A percentile compares a stretch with the other conserved stretches of the same genome.
Conservation (phyloP, 2,888 invertebrate species). For the Elmis aenea region DNA sequence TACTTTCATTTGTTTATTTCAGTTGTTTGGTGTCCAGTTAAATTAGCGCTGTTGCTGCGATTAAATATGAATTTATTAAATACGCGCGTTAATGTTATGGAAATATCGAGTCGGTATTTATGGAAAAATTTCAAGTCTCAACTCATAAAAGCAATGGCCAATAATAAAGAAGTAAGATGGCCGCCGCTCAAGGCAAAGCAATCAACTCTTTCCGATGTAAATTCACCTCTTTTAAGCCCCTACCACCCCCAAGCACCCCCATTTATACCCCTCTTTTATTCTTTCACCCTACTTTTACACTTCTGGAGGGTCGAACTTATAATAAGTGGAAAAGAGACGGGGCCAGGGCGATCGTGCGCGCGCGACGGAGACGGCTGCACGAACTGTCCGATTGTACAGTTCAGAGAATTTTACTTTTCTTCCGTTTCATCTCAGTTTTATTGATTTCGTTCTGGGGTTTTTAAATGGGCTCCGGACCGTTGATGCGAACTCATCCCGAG, state of each 20-base stretch:
- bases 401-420: constrained; percentile 36
- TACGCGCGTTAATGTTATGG: too few species aligned
- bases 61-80: too few species aligned
- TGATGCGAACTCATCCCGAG: background rate
- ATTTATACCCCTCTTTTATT: constrained; percentile 46
- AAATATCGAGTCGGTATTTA: too few species aligned
- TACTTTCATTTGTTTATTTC: too few species aligned
- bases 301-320: constrained; percentile 31
- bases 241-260: constrained; percentile 38
- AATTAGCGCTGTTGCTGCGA: too few species aligned
- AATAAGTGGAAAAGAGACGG: constrained; percentile 23
- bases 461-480: constrained; percentile 8
- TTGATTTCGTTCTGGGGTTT: constrained; percentile 19
- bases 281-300: constrained; percentile 48
- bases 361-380: constrained; percentile 19
- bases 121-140: too few species aligned
- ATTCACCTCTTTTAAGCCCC: constrained; percentile 40
- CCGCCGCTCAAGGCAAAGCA: constrained; percentile 42
- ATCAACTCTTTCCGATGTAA: constrained; percentile 48
- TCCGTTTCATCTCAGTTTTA: constrained; percentile 21
- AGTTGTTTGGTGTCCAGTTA: too few species aligned
- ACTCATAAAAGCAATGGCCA: constrained; percentile 40
- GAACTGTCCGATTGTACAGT: constrained; percentile 28
- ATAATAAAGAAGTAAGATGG: constrained; percentile 46
- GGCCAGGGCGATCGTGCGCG: constrained; percentile 7